These are phyloP conservation scores for Melitaea cinxia DNA, from an alignment of 1,140 invertebrate species.

Conservation along the genomic window DNA sequence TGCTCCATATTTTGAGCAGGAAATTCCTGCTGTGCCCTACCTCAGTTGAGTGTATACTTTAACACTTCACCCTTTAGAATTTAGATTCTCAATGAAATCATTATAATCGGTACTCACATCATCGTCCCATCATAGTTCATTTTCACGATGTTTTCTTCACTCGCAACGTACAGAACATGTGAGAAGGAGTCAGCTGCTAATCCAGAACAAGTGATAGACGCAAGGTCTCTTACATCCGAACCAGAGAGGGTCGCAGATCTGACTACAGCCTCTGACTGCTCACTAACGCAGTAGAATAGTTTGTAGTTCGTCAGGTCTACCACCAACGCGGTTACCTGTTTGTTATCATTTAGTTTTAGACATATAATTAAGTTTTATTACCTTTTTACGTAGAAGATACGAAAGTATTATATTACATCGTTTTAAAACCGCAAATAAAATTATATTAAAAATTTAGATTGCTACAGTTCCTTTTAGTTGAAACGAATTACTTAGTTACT, in stretches of 20 bases:
- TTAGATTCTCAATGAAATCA: too few species aligned
- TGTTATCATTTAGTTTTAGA: neutral
- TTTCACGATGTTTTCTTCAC: conserved; percentile 83
- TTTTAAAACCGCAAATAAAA: too few species aligned
- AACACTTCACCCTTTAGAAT: too few species aligned
- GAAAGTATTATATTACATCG: too few species aligned
- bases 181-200: conserved; percentile 86
- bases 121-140: conserved; percentile 85
- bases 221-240: conserved; percentile 33
- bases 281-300: conserved; percentile 83
- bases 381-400: too few species aligned
- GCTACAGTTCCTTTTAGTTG: too few species aligned
- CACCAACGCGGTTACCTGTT: conserved; percentile 73
- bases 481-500: too few species aligned
- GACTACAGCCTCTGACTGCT: conserved; percentile 37
- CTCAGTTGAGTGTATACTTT: too few species aligned
- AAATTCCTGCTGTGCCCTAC: too few species aligned
- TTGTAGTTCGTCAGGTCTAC: conserved; percentile 80
- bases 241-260: conserved; percentile 49
- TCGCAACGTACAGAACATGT: conserved; percentile 86
- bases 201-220: conserved; percentile 79
- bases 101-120: conserved; percentile 53
- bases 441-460: too few species aligned
- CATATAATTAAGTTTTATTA: neutral
- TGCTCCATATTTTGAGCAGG: too few species aligned